Evolutionary conservation across 64 coral and sea anemone species (phyloP).

Genomic region (Stylophora pistillata): DNA sequence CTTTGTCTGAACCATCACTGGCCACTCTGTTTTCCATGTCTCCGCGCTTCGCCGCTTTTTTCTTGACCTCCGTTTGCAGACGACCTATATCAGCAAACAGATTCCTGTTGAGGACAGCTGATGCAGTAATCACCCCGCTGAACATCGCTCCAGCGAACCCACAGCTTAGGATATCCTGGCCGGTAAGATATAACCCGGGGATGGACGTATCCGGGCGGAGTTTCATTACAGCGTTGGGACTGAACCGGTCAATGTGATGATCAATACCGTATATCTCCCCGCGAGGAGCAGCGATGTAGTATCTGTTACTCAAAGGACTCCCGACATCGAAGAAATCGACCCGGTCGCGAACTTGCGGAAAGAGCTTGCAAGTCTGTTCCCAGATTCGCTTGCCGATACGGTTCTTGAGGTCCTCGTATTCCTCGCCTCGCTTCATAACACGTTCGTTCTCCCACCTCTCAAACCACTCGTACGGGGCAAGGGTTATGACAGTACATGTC

Average conservation of each 20-base stretch:
- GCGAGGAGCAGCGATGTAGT: constrained; percentile 79
- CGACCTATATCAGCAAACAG: constrained; percentile 57
- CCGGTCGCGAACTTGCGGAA: constrained; percentile 72
- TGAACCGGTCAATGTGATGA: constrained; percentile 88
- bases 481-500: constrained; percentile 71
- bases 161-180: constrained; percentile 80
- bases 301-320: constrained; percentile 77
- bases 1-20: background rate
- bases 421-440: constrained; percentile 90
- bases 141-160: constrained; percentile 87
- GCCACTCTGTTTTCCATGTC: background rate
- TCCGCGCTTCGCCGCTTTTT: background rate
- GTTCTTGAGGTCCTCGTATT: constrained; percentile 84
- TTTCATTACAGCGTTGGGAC: constrained; percentile 52
- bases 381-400: constrained; percentile 88
- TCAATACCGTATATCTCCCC: constrained; percentile 95
- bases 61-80: background rate
- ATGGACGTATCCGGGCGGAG: constrained; percentile 81
- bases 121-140: constrained; percentile 78
- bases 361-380: constrained; percentile 77
- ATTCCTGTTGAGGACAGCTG: constrained; percentile 81
- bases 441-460: constrained; percentile 80
- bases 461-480: constrained; percentile 87
- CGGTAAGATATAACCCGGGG: constrained; percentile 79
- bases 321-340: constrained; percentile 94